Conservation (phyloP, 2,888 invertebrate genomes). For the Andrena hattorfiana region DNA sequence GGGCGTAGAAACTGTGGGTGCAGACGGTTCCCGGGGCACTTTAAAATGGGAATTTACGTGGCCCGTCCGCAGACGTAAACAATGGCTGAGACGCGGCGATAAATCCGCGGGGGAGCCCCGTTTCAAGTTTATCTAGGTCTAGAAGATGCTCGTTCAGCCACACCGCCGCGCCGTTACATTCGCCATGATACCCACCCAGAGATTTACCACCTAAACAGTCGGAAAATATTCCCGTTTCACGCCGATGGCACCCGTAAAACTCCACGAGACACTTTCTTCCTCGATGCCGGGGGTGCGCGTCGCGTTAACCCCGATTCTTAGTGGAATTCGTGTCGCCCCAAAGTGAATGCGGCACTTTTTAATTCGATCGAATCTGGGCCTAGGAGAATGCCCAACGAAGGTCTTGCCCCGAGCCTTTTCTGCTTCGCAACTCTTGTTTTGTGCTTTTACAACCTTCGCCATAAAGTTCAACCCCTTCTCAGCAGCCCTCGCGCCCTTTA, state of each 20-base stretch:
- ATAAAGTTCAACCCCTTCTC: neutral
- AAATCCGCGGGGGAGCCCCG: conserved; percentile 68
- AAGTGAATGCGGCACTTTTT: neutral
- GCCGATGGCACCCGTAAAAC: conserved; percentile 20
- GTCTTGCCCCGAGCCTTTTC: neutral
- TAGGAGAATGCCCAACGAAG: neutral
- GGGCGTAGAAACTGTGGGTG: conserved; percentile 41
- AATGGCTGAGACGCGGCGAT: conserved; percentile 74
- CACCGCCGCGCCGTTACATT: conserved; percentile 49
- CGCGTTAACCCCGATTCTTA: conserved; percentile 12
- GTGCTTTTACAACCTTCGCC: neutral
- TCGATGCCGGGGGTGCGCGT: neutral
- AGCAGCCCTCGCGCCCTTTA: neutral
- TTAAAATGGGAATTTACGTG: conserved; percentile 71
- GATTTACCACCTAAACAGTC: conserved; percentile 26
- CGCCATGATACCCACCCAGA: neutral
- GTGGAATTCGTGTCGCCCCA: neutral
- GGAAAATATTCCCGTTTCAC: conserved; percentile 30
- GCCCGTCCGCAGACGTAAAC: conserved; percentile 70
- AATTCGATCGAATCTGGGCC: neutral
- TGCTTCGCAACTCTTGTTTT: neutral
- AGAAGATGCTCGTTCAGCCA: conserved; percentile 69
- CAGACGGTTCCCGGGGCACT: conserved; percentile 64
- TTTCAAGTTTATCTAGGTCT: conserved; percentile 70
- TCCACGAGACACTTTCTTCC: conserved; percentile 12